Base-by-base conservation (phyloP, 2,113 vertebrate species). In the Platichthys flesus region DNA sequence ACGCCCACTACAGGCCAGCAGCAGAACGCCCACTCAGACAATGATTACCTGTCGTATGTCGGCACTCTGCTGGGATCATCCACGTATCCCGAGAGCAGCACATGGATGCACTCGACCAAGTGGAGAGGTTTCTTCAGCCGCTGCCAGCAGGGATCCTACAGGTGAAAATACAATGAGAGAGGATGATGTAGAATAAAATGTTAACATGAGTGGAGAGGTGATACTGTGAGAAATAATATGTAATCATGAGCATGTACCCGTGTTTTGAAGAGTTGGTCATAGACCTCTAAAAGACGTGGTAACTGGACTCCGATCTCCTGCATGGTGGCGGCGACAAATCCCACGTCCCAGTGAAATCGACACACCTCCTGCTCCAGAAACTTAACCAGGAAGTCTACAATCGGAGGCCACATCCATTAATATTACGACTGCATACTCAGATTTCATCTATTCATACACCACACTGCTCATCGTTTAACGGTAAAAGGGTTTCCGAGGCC, bases 281-380 rank as follows among this genome's bases (percentile, higher is more conserved):
- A 99, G 2, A 99, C 97, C 89, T 99, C 96, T 42, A 99, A 94
- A 20, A 99, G 94, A 51, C 93, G 93, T 5, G 95, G 96, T 57
- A 99, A 82, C 31, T 95, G 94, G 0, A 98, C 95, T 67, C 96
- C 97, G 0, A 99, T 98, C 93, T 98, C 97, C 88, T 96, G 94
- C 97, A 98, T 97, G 52, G 97, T 99, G 31, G 91, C 94, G 28
- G 97, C 96, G 68, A 98, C 97, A 52, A 98, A 99, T 15, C 97
- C 97, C 23, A 96, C 94, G 16, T 99, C 96, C 97, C 97, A 99
- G 90, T 94, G 95, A 71, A 98, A 91, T 49, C 85, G 91, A 75
- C 98, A 99, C 57, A 98, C 97, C 23, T 98, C 96, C 90, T 98
- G 97, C 74, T 99, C 98, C 79, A 99, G 89, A 73, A 96, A 96